A percentile compares a stretch with the other conserved stretches of the same genome.
phyloP scores from a whole-genome alignment of 2,888 invertebrate genomes.

The Heliconius ethilla region DNA sequence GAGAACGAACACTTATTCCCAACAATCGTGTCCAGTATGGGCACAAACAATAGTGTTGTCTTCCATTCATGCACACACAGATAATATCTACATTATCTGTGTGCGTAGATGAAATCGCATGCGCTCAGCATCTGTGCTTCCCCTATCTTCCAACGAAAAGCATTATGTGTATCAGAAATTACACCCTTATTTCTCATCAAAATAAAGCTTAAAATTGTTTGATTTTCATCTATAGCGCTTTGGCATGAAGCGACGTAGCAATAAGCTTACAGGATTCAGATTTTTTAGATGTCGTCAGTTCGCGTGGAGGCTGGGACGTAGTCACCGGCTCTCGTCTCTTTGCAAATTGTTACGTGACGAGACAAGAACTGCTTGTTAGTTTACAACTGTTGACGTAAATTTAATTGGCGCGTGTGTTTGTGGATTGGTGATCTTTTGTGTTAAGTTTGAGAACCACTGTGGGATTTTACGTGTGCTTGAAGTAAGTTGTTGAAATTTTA shows the following conservation, averaged over 20 bases:
- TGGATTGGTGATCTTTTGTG: conserved; percentile 51
- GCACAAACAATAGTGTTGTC: conserved; percentile 63
- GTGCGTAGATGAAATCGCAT: conserved; percentile 67
- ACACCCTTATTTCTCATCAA: conserved; percentile 18
- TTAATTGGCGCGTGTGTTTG: conserved; percentile 52
- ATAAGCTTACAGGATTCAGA: conserved; percentile 76
- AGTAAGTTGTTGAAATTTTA: conserved; percentile 53
- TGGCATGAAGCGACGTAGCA: conserved; percentile 67
- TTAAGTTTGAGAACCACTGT: conserved; percentile 48
- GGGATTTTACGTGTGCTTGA: conserved; percentile 47
- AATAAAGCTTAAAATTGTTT: conserved; percentile 47
- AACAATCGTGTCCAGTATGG: conserved; percentile 71
- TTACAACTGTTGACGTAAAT: conserved; percentile 50
- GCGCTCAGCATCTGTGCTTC: conserved; percentile 79
- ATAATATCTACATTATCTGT: conserved; percentile 46
- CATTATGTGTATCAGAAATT: conserved; percentile 37
- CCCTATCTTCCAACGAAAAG: conserved; percentile 61
- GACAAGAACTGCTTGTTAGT: conserved; percentile 48
- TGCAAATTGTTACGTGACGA: conserved; percentile 60
- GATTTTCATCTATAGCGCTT: conserved; percentile 50
- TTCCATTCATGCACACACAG: conserved; percentile 53
- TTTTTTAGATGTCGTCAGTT: conserved; percentile 76
- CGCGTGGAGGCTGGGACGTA: conserved; percentile 69
- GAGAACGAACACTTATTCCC: conserved; percentile 58
- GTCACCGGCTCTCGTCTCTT: conserved; percentile 49